Conservation (phyloP, 2,888 invertebrate genomes). For the Sinodicranocentrus sp. region DNA sequence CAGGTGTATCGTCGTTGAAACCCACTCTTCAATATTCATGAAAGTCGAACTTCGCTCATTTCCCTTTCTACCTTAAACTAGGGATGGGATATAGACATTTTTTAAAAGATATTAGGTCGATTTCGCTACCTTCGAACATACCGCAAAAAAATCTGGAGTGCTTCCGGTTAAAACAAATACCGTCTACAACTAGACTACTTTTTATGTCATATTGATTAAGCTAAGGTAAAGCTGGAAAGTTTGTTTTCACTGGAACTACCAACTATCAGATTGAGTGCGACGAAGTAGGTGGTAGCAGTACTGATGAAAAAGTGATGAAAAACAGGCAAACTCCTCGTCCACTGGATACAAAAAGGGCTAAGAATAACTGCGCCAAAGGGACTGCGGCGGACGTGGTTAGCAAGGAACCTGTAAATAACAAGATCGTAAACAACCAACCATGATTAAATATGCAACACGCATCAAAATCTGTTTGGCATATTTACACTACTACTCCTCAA, state of each 20-base stretch:
- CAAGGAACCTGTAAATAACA: conserved; percentile 41
- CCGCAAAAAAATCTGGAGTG: too few species aligned
- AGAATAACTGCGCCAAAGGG: conserved; percentile 55
- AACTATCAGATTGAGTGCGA: neutral
- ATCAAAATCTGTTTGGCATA: neutral
- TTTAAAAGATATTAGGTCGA: too few species aligned
- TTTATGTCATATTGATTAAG: neutral
- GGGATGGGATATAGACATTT: too few species aligned
- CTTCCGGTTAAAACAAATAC: too few species aligned
- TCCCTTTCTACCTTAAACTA: too few species aligned
- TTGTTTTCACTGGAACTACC: neutral
- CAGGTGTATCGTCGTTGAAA: too few species aligned
- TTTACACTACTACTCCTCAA: neutral
- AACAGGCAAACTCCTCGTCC: conserved; percentile 1
- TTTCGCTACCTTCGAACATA: too few species aligned
- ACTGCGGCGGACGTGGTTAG: conserved; percentile 50
- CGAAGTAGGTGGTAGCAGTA: neutral
- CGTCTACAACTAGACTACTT: too few species aligned
- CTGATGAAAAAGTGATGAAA: conserved; percentile 15
- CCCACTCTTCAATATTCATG: too few species aligned
- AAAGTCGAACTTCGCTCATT: too few species aligned
- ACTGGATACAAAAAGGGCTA: conserved; percentile 20
- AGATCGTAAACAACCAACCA: conserved; percentile 2
- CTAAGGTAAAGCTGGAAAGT: neutral
- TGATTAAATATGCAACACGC: conserved; percentile 39